Base-by-base conservation (phyloP, 2,888 invertebrate genomes). In the Hyles lineata region DNA sequence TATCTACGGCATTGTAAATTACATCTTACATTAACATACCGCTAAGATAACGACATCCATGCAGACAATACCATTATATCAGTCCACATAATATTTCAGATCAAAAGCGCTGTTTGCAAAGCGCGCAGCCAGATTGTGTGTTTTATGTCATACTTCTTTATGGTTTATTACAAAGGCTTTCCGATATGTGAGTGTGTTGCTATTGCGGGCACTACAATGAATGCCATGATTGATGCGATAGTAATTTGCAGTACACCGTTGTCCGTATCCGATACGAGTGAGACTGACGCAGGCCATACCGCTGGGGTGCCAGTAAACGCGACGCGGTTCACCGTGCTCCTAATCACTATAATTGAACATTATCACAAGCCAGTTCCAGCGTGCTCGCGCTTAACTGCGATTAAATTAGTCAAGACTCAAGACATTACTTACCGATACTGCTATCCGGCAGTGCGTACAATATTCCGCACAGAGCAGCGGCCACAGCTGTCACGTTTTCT, bases 201-300 rank as follows among this genome's bases (percentile, higher is more conserved):
- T 87, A 87, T 82, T 80, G 79, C 85, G 82, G 85, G 85, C 87
- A 90, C 90, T 91, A 92, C 93, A 93, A 92, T 91, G 86, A 85
- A 85, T 82, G 80, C 77, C 78, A 85, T 92, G 92, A 93, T 92
- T 92, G 92, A 93, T 92, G 91, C 76, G 92, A 89, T 89, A 89
- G 91, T 89, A 92, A 93, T 93, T 86, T 90, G 81, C 84, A 82
- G 82, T 83, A 85, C 85, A 93, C 94, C 93, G 94, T 93, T 93
- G 92, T 82, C 90, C 86, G 94, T 93, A 93, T 94, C 92, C 83
- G 88, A 93, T 94, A 93, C 93, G 85, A 87, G 83, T 87, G 80
- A 81, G 82, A 91, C 85, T 83, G 85, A 82, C 79, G 82, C 80
- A 81, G 85, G 88, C 89, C 90, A 88, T 87, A 88, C 84, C 84